phyloP scores from a whole-genome alignment of 2,888 invertebrate genomes.

The Microdon myrmicae region DNA sequence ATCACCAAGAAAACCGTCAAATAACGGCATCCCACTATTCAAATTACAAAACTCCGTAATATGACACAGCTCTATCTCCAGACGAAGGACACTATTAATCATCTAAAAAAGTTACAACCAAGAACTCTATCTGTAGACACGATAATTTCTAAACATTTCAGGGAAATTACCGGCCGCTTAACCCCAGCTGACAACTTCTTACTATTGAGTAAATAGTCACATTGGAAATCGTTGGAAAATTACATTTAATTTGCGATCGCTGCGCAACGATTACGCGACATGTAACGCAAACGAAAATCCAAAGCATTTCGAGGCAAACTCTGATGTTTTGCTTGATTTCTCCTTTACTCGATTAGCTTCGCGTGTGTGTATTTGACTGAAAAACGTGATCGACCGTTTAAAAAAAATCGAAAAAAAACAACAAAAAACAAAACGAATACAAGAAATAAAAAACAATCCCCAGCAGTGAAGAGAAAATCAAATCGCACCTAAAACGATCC shows the following conservation, averaged over 20 bases:
- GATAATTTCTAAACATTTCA: no score
- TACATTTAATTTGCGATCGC: constrained; percentile 23
- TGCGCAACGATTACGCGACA: constrained; percentile 25
- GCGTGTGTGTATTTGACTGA: no score
- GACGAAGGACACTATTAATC: no score
- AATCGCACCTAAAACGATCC: constrained; percentile 51
- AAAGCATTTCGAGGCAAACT: constrained; percentile 25
- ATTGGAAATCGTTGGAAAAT: constrained; percentile 29
- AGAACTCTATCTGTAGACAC: no score
- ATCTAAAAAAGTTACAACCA: no score
- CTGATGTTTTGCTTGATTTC: no score
- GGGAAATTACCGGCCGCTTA: constrained; percentile 39
- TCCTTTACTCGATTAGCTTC: no score
- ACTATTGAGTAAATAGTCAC: not conserved
- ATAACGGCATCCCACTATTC: no score
- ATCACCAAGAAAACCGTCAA: no score
- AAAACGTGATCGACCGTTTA: constrained; percentile 55
- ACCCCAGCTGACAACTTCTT: constrained; percentile 33
- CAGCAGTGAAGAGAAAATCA: constrained; percentile 27
- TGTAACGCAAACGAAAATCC: constrained; percentile 19
- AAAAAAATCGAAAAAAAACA: constrained; percentile 34
- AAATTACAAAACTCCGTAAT: no score
- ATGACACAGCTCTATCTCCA: no score
- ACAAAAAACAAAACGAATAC: constrained; percentile 9
- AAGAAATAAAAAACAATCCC: constrained; percentile 3